These are phyloP conservation scores for Pachyuromys duprasi DNA, from an alignment of 2,797 vertebrate genomes.

Conservation along the genomic window DNA sequence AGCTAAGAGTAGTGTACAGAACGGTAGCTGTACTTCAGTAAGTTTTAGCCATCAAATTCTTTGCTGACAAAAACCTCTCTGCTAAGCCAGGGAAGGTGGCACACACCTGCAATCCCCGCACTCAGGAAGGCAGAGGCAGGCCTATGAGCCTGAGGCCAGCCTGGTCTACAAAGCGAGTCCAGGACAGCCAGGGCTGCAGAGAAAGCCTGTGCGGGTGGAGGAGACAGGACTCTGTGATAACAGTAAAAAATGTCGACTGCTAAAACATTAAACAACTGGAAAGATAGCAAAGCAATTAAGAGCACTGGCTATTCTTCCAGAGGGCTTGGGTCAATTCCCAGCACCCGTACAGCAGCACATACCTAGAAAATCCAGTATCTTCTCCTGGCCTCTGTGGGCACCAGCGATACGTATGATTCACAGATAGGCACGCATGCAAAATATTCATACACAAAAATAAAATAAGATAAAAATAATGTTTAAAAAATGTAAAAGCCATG, in stretches of 20 bases:
- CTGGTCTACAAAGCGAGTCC: no score
- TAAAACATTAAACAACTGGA: neutral
- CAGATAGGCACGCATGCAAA: neutral
- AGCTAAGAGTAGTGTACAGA: conserved; percentile 14
- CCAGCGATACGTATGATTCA: neutral
- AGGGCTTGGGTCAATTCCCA: neutral
- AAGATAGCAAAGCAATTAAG: neutral
- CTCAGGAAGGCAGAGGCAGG: no score
- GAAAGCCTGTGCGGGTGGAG: no score
- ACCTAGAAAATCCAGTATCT: neutral
- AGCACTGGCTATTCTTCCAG: neutral
- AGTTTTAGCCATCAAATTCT: conserved; percentile 18
- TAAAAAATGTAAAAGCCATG: neutral
- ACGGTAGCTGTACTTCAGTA: neutral
- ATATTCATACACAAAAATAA: neutral
- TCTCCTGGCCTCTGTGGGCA: neutral
- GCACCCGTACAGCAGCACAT: neutral
- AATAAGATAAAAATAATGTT: neutral
- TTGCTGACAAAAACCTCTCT: conserved; percentile 49
- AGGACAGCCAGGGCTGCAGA: no score
- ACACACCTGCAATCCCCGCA: no score
- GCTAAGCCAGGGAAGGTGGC: neutral
- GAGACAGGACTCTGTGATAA: no score
- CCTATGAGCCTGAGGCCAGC: no score
- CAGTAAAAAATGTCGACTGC: neutral